Evolutionary conservation across 2,888 invertebrate genomes (phyloP), one percentile per base, ranked within the genome.

Genomic region (Lottia scabra): DNA sequence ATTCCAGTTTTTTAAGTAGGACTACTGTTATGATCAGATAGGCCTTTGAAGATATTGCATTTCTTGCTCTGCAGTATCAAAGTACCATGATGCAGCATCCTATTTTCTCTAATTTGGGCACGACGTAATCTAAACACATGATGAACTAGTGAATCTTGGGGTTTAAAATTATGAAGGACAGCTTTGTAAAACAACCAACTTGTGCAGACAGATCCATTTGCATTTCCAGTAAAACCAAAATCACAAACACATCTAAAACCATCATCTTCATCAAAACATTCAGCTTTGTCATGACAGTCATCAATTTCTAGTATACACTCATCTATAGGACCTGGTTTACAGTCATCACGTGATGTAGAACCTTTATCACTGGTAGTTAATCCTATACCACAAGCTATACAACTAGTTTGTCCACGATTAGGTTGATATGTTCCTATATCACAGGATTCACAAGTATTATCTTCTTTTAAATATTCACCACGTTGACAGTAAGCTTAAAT

Each of bases 341-440:
- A 86, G 38, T 78, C 77, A 0, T 65, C 56, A 10, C 30, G 62
- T 12, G 75, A 72, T 19, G 69, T 69, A 8, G 81, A 71, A 8
- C 84, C 85, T 23, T 75, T 64, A 19, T 65, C 46, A 1, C 70
- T 30, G 15, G 84, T 84, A 15, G 82, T 84, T 48, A 76, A 72
- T 12, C 83, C 81, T 27, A 67, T 72, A 13, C 78, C 79, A 75
- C 86, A 86, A 8, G 78, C 76, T 19, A 76, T 71, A 75, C 86
- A 86, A 23, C 48, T 64, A 5, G 75, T 70, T 64, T 77, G 72
- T 10, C 82, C 84, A 23, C 68, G 65, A 12, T 45, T 13, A 1
- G 78, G 76, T 70, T 85, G 83, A 78, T 80, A 85, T 26, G 79
- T 83, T 10, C 83, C 84, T 15, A 72, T 44, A 0, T 80, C 82